Percentiles rank a stretch among this genome's conserved stretches.
phyloP scores from a whole-genome alignment of 2,113 vertebrate genomes.

The Xiphophorus hellerii region DNA sequence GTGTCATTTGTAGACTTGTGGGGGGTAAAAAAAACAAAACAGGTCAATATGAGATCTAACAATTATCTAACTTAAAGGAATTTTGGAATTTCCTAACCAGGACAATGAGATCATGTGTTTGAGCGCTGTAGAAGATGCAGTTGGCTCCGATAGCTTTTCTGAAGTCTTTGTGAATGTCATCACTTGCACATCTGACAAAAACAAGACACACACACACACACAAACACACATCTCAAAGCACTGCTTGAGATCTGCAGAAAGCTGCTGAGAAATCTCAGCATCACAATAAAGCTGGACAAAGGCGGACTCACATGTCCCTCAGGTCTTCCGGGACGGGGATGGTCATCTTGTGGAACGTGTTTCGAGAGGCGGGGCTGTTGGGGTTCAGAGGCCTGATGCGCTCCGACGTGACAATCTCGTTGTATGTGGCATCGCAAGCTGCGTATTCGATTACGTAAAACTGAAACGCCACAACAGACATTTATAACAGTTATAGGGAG shows the following conservation, averaged over 20 bases:
- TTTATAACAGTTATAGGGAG: no score
- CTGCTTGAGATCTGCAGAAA: neutral
- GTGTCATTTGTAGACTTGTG: conserved; percentile 89
- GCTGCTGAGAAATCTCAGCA: no score
- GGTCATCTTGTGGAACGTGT: conserved; percentile 88
- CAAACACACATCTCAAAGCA: no score
- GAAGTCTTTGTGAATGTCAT: conserved; percentile 92
- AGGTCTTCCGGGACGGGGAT: conserved; percentile 90
- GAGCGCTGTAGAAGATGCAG: conserved; percentile 88
- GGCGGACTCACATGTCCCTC: conserved; percentile 85
- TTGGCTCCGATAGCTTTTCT: conserved; percentile 91
- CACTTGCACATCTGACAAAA: conserved; percentile 85
- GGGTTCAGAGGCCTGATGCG: conserved; percentile 91
- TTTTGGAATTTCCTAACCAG: conserved; percentile 81
- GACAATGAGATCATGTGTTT: conserved; percentile 86
- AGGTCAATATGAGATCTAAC: neutral
- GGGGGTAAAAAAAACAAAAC: neutral
- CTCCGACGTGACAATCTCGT: conserved; percentile 91
- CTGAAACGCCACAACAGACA: conserved; percentile 64
- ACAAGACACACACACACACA: conserved; percentile 22
- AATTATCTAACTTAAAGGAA: neutral
- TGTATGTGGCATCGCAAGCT: conserved; percentile 91
- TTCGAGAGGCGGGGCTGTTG: conserved; percentile 85
- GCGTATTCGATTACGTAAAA: conserved; percentile 95
- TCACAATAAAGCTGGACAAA: neutral